phyloP scores from a whole-genome alignment of 2,888 invertebrate species.

The Entomobrya proxima region DNA sequence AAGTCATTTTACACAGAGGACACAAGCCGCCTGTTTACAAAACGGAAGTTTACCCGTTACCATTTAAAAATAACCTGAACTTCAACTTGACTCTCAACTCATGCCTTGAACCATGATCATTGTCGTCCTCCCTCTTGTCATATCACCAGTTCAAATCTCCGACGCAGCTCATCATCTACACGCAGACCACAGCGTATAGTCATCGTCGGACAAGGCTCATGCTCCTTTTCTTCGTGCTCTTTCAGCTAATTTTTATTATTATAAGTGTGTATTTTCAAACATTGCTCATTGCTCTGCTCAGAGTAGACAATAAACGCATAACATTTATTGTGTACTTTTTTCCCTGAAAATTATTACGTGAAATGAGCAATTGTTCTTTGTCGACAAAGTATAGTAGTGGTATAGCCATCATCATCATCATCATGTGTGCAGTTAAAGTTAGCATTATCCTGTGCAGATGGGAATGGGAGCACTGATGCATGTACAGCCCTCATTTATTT shows the following conservation, averaged over 20 bases:
- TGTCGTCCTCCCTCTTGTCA: conserved; percentile 32
- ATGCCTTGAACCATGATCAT: neutral
- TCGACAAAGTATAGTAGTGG: conserved; percentile 13
- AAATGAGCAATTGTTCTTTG: conserved; percentile 63
- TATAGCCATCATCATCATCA: too few species aligned
- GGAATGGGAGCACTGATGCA: conserved; percentile 50
- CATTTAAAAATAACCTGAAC: conserved; percentile 30
- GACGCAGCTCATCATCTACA: conserved; percentile 9
- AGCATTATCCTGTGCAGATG: neutral
- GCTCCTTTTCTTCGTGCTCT: neutral
- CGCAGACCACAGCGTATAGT: neutral
- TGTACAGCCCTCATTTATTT: conserved; percentile 36
- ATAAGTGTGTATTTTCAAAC: neutral
- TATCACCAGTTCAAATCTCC: conserved; percentile 29
- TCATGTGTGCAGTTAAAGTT: too few species aligned
- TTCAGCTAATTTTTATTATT: conserved; percentile 10
- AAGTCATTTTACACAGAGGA: neutral
- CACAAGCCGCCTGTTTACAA: neutral
- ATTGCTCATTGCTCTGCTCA: conserved; percentile 8
- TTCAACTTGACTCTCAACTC: conserved; percentile 50
- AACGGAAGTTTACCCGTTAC: conserved; percentile 63
- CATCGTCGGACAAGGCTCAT: neutral
- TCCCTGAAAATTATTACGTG: conserved; percentile 31
- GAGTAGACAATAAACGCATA: conserved; percentile 33
- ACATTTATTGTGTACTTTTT: conserved; percentile 26